Conservation (phyloP, 2,888 invertebrate species). For the Microdon myrmicae region DNA sequence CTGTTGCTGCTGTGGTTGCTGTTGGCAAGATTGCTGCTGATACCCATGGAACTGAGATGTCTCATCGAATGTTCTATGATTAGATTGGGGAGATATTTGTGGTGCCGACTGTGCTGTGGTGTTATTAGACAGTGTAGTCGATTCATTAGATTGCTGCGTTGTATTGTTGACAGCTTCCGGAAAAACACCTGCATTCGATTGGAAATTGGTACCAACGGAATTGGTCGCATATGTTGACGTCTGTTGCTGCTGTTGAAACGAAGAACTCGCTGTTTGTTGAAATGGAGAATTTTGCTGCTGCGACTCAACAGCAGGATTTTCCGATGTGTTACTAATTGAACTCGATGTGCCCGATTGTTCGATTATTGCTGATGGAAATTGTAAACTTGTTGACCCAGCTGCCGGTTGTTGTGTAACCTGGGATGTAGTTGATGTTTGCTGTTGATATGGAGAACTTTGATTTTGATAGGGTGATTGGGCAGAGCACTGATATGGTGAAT, state of each 20-base stretch:
- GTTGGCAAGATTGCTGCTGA: conserved; percentile 41
- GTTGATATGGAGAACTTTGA: conserved; percentile 63
- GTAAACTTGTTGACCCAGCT: conserved; percentile 59
- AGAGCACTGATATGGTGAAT: conserved; percentile 67
- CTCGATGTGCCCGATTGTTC: conserved; percentile 57
- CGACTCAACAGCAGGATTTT: conserved; percentile 60
- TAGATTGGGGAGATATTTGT: conserved; percentile 21
- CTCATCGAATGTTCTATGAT: conserved; percentile 28
- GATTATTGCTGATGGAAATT: conserved; percentile 62
- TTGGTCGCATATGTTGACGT: conserved; percentile 54
- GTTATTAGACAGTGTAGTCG: conserved; percentile 33
- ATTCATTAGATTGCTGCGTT: conserved; percentile 50
- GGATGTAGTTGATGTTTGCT: conserved; percentile 51
- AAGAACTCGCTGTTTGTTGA: conserved; percentile 67
- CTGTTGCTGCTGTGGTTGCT: conserved; percentile 52
- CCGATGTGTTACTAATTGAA: conserved; percentile 50
- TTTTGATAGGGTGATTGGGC: conserved; percentile 66
- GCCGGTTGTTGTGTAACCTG: conserved; percentile 51
- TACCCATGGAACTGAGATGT: conserved; percentile 52
- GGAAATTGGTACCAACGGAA: conserved; percentile 49
- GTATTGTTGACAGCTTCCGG: conserved; percentile 30
- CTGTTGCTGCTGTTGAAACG: conserved; percentile 64
- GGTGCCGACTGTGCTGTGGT: conserved; percentile 40
- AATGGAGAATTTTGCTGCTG: conserved; percentile 68
- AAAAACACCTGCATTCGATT: conserved; percentile 44